Percentiles rank a stretch among this genome's conserved stretches.
Evolutionary conservation across 2,113 vertebrate species (phyloP).

Genomic region (Zootoca vivipara): DNA sequence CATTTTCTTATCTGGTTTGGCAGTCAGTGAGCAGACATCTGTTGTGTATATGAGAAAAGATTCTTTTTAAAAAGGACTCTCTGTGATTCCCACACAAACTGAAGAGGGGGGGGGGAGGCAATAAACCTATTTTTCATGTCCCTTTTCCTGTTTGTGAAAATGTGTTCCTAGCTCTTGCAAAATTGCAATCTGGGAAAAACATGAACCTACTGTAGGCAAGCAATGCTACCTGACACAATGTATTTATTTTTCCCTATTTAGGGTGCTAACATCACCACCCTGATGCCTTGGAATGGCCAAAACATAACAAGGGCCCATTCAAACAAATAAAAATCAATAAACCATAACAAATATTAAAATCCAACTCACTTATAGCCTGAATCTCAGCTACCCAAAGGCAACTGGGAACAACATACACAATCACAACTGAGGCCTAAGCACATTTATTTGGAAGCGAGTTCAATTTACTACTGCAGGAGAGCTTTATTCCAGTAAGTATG

Average conservation of each 20-base stretch:
- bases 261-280: background rate
- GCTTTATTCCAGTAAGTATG: background rate
- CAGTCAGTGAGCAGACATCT: background rate
- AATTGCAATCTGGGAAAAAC: background rate
- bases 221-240: background rate
- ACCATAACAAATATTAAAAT: background rate
- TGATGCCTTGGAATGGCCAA: background rate
- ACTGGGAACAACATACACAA: background rate
- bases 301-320: background rate
- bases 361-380: background rate
- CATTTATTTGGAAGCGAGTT: background rate
- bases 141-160: background rate
- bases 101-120: background rate
- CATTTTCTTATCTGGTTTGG: background rate
- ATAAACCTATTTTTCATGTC: background rate
- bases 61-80: background rate
- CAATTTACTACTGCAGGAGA: background rate
- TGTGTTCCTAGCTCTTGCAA: background rate
- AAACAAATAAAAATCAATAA: background rate
- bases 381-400: background rate
- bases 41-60: background rate
- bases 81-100: background rate
- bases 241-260: background rate
- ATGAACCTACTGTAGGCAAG: background rate
- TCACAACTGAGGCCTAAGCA: background rate